phyloP scores from a whole-genome alignment of 1,140 invertebrate genomes.

The Phocides pigmalion region DNA sequence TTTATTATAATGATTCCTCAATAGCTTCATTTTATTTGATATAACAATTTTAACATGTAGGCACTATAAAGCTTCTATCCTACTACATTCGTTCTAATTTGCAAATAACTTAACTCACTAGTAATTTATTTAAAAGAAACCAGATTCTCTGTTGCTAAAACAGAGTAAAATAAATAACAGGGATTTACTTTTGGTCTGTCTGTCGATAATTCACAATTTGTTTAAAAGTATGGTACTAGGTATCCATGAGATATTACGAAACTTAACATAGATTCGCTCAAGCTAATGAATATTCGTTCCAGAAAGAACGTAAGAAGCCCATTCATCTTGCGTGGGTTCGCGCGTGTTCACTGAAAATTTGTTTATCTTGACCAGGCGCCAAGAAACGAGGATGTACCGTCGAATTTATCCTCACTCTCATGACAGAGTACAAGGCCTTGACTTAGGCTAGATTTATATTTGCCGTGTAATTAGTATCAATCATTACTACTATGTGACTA shows the following conservation, averaged over 20 bases:
- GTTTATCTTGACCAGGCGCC: constrained; percentile 61
- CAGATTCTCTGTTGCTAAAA: background rate
- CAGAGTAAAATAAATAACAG: background rate
- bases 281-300: constrained; percentile 8
- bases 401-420: constrained; percentile 40
- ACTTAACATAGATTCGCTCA: background rate
- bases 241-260: constrained; percentile 23
- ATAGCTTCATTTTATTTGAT: too few relatives aligned
- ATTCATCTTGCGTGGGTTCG: constrained; percentile 33
- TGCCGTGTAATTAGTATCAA: constrained; percentile 42
- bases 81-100: too few relatives aligned
- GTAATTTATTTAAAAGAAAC: background rate
- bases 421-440: constrained; percentile 49
- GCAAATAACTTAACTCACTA: too few relatives aligned
- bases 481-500: constrained; percentile 17
- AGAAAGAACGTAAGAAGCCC: constrained; percentile 22
- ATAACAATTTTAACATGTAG: too few relatives aligned
- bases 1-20: too few relatives aligned
- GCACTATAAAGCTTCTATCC: too few relatives aligned
- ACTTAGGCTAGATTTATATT: constrained; percentile 47
- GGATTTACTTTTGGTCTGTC: background rate
- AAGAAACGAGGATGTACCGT: constrained; percentile 45
- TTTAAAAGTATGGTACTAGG: constrained; percentile 21
- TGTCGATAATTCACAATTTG: constrained; percentile 29
- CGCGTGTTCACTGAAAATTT: constrained; percentile 33